Percentiles rank a stretch among this genome's conserved stretches.
phyloP scores from a whole-genome alignment of 1,140 invertebrate species.

The Nasonia longicornis region DNA sequence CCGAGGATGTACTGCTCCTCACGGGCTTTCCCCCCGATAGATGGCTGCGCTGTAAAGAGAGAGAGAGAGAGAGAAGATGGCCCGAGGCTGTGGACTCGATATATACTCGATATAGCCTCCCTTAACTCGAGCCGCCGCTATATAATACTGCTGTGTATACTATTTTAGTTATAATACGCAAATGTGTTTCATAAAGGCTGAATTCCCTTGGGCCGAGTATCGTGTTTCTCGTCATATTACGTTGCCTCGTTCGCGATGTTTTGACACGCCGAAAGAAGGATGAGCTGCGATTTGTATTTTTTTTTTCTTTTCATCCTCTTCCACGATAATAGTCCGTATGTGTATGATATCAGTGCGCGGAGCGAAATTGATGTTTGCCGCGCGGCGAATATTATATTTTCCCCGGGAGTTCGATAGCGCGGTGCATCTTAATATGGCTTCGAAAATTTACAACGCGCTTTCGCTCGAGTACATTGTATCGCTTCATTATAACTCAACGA shows the following conservation, averaged over 20 bases:
- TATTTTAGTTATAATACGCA: conserved; percentile 1
- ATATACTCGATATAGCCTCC: conserved; percentile 29
- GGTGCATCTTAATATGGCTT: not conserved
- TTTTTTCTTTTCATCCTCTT: too few relatives aligned
- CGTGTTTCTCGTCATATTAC: not conserved
- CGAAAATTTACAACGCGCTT: not conserved
- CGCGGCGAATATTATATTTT: not conserved
- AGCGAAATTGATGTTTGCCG: not conserved
- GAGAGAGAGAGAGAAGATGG: not conserved
- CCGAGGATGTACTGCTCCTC: not conserved
- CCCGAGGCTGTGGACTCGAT: conserved; percentile 9
- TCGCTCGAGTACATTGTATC: not conserved
- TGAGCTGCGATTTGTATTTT: not conserved
- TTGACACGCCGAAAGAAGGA: not conserved
- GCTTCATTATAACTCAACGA: not conserved
- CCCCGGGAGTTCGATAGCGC: not conserved
- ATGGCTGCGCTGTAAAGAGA: not conserved
- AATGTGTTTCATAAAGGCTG: not conserved
- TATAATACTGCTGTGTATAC: not conserved
- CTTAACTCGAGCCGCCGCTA: not conserved
- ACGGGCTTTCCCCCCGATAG: not conserved
- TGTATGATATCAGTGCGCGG: too few relatives aligned
- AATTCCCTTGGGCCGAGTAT: not conserved
- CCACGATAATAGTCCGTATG: too few relatives aligned
- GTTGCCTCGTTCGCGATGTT: not conserved